These are phyloP conservation scores for Galeopterus variegatus DNA, from an alignment of 2,113 vertebrate species.

Conservation along the genomic window DNA sequence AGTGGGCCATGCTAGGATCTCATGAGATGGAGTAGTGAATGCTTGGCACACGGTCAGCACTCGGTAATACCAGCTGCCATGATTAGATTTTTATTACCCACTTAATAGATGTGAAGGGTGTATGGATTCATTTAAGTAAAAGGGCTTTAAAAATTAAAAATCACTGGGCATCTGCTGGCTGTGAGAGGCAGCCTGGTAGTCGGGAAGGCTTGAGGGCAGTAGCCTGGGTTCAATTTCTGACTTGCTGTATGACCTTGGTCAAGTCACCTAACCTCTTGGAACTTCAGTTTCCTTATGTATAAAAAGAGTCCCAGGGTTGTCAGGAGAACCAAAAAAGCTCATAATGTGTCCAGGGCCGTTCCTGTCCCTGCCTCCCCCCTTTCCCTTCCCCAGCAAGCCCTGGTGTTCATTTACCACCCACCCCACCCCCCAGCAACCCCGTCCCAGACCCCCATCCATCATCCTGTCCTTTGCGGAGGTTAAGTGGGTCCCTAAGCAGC, in stretches of 20 bases:
- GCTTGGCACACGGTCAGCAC: neutral
- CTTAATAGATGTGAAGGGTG: neutral
- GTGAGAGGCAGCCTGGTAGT: neutral
- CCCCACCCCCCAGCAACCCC: conserved; percentile 72
- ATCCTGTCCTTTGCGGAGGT: conserved; percentile 85
- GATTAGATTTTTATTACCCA: neutral
- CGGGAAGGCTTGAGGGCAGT: neutral
- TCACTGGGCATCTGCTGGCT: neutral
- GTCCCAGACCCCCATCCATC: conserved; percentile 86
- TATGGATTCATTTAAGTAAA: neutral
- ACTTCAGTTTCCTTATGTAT: neutral
- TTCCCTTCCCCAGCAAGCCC: conserved; percentile 70
- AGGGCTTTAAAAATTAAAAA: neutral
- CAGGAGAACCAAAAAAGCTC: neutral
- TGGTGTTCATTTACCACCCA: conserved; percentile 76
- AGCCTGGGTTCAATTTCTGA: conserved; percentile 15
- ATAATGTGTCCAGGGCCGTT: neutral
- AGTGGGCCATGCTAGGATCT: neutral
- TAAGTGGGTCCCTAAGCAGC: conserved; percentile 88
- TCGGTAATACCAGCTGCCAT: neutral
- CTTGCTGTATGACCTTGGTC: conserved; percentile 60
- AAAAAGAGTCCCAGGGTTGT: neutral
- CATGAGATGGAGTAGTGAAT: rapidly evolving
- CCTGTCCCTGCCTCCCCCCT: conserved; percentile 25
- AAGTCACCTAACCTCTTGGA: conserved; percentile 64